Conservation (phyloP, 1,140 invertebrate genomes). For the Cotesia glomerata region DNA sequence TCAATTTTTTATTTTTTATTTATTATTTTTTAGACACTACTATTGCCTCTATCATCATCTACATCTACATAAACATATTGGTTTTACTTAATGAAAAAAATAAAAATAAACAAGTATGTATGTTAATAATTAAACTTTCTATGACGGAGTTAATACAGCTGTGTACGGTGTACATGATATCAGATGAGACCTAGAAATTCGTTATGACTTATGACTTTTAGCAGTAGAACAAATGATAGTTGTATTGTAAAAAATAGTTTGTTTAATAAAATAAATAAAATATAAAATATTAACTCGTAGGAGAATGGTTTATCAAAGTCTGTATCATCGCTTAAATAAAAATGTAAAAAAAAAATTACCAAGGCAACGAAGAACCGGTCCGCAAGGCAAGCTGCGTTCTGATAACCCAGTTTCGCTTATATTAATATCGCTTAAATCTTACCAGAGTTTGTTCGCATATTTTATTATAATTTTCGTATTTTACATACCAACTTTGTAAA, state of each 20-base stretch:
- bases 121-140: too few relatives aligned
- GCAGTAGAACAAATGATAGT: neutral
- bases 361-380: constrained; percentile 55
- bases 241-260: neutral
- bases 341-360: constrained; percentile 37
- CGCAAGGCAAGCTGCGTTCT: constrained; percentile 58
- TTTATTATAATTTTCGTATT: neutral
- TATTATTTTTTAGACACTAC: too few relatives aligned
- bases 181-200: too few relatives aligned
- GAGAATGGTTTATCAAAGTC: constrained; percentile 5
- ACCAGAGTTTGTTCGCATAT: constrained; percentile 37
- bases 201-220: too few relatives aligned
- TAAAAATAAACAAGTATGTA: too few relatives aligned
- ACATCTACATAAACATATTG: too few relatives aligned
- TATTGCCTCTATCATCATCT: too few relatives aligned
- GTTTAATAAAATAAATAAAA: neutral
- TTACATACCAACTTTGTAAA: too few relatives aligned
- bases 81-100: too few relatives aligned
- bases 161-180: too few relatives aligned
- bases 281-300: constrained; percentile 8
- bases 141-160: too few relatives aligned
- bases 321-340: constrained; percentile 9
- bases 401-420: constrained; percentile 58
- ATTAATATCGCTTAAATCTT: constrained; percentile 53
- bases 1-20: too few relatives aligned